Base-by-base conservation (phyloP, 2,888 invertebrate species). In the Spialia ferax region DNA sequence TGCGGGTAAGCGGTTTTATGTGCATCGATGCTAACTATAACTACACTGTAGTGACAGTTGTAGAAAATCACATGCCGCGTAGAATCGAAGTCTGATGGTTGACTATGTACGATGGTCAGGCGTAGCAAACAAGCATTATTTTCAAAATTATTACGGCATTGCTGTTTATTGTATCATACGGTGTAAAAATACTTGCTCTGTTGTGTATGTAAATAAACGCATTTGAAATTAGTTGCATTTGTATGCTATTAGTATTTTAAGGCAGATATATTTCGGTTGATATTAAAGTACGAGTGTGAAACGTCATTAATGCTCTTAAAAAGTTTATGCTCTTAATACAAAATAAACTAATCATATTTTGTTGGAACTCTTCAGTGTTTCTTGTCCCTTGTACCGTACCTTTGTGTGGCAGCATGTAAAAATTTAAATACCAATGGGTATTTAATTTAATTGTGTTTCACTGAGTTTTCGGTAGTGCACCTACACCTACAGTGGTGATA, bases 121-220 rank as follows among this genome's bases (percentile, higher is more conserved):
- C 64, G 57, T 65, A 50, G 64, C 57, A 35, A 8, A 22, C 48
- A 29, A 42, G 32, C 64, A 45, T 48, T 55, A 60, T 48, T 29
- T 23, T 61, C 61, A 57, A 64, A 64, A 57, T 57, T 50, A 50
- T 35, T 48, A 64, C 48, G 56, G 23, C 48, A 35, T 48, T 48
- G 23, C 35, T 45, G 48, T 5, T 13, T 26, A 6, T 23, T 52
- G 50, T 52, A 42, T 32, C 29, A 64, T 15, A 15, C 56, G 54
- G n/a, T 35, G 15, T 32, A 18, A 5, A 3, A 8, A 32, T 62
- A 54, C 52, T 52, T 13, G 35, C 35, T 13, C 35, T 22, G 11
- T 18, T 38, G 35, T 22, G 11, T 23, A 23, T 52, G 23, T 52
- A 3, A 20, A 48, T 45, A 18, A n/a, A n/a, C n/a, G n/a, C 10